Evolutionary conservation across 2,888 invertebrate genomes (phyloP).

Genomic region (Lycia hirtaria): DNA sequence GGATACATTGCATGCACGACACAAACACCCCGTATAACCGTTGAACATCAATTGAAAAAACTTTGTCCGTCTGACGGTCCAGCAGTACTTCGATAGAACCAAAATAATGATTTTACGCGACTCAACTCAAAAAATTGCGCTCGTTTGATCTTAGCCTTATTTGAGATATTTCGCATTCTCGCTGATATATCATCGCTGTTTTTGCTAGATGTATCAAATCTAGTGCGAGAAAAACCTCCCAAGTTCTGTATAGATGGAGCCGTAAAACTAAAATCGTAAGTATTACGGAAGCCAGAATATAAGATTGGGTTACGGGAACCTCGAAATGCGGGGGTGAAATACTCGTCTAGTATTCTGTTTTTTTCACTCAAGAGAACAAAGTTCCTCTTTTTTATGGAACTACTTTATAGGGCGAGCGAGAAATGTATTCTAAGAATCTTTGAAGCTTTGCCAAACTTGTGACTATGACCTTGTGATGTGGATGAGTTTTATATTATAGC

Average conservation of each 20-base stretch:
- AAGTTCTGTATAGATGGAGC: conserved; percentile 9
- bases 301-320: conserved; percentile 1
- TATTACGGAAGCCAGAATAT: conserved; percentile 9
- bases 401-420: not conserved
- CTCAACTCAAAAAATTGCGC: too few relatives aligned
- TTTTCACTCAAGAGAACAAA: conserved; percentile 4
- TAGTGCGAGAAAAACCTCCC: not conserved
- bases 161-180: not conserved
- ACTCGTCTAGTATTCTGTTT: conserved; percentile 5
- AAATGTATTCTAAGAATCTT: not conserved
- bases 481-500: too few relatives aligned
- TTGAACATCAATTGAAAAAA: too few relatives aligned
- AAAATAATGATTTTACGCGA: too few relatives aligned
- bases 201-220: conserved; percentile 10
- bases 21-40: too few relatives aligned
- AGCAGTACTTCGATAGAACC: too few relatives aligned
- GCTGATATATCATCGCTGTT: conserved; percentile 5
- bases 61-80: too few relatives aligned
- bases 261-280: conserved; percentile 18
- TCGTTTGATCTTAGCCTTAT: too few relatives aligned
- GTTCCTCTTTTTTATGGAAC: not conserved
- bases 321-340: not conserved
- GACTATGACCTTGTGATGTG: too few relatives aligned
- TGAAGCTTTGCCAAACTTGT: not conserved
- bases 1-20: too few relatives aligned